Evolutionary conservation across 2,113 vertebrate genomes (phyloP).

Genomic region (human): GRCh38 chr15:38162501-38163000

Average conservation of each 20-base stretch:
- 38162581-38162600: not conserved
- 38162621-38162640: not conserved
- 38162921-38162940: slow-evolving; percentile 31
- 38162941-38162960: slow-evolving; percentile 20
- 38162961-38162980: slow-evolving; percentile 3
- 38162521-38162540: slow-evolving; percentile 32
- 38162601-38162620: not conserved
- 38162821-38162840: not conserved
- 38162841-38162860: not conserved
- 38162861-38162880: not conserved
- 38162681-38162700: not conserved
- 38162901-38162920: not conserved
- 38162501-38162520: not conserved
- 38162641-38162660: not conserved
- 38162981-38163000: not conserved
- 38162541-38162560: not conserved
- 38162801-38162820: not conserved
- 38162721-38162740: not conserved
- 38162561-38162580: not conserved
- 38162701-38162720: not conserved
- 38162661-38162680: not conserved
- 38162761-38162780: not conserved
- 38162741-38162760: not conserved
- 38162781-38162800: not conserved
- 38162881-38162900: not conserved